Conservation (phyloP, 2,113 vertebrate genomes). For the Sinocyclocheilus rhinocerous region DNA sequence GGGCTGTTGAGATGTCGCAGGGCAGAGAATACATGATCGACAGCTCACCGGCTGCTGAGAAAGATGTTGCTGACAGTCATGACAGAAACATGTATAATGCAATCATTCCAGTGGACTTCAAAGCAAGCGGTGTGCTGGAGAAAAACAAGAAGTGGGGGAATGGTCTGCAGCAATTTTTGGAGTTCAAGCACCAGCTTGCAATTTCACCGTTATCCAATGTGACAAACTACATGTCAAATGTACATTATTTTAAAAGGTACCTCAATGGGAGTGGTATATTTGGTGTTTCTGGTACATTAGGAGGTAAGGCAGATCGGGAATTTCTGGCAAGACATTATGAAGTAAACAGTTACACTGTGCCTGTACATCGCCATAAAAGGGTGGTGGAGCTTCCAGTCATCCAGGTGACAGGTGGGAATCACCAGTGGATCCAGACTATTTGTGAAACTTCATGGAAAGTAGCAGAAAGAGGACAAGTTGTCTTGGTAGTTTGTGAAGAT, state of each 20-base stretch:
- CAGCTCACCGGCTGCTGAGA: background rate
- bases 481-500: background rate
- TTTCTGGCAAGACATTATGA: constrained; percentile 55
- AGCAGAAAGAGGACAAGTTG: background rate
- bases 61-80: no score
- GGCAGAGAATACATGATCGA: background rate
- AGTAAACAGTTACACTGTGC: constrained; percentile 46
- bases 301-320: constrained; percentile 44
- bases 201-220: background rate
- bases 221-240: constrained; percentile 1
- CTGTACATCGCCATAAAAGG: constrained; percentile 51
- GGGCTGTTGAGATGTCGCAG: background rate
- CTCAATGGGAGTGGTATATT: constrained; percentile 44
- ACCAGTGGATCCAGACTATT: constrained; percentile 40
- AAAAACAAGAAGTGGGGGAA: constrained; percentile 10
- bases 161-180: background rate
- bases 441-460: constrained; percentile 30
- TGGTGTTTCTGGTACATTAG: constrained; percentile 60
- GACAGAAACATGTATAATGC: background rate
- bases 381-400: constrained; percentile 49
- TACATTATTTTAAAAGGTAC: constrained; percentile 19
- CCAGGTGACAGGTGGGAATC: constrained; percentile 41
- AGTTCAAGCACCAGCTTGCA: background rate
- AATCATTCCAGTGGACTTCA: constrained; percentile 50
- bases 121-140: constrained; percentile 44